Conservation (phyloP, 92 coral and sea anemone species). For the Isaurus tuberculatus region DNA sequence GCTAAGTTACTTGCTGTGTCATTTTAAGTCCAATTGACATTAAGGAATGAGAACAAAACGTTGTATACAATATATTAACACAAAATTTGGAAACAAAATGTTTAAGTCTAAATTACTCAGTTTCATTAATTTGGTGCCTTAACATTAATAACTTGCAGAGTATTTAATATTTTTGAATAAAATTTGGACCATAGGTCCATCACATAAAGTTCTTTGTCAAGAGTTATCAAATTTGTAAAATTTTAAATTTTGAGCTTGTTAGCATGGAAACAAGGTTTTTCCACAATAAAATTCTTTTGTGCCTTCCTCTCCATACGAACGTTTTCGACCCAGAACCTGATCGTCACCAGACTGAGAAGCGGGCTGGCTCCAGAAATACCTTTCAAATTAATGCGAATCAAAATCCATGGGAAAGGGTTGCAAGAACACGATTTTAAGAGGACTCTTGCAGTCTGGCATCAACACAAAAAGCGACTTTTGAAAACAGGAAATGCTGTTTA, state of each 20-base stretch:
- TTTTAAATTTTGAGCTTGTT: slow-evolving; percentile 17
- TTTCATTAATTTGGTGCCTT: neutral
- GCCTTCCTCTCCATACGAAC: too few species aligned
- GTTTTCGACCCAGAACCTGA: too few species aligned
- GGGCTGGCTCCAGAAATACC: too few species aligned
- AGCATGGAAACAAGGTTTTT: slow-evolving; percentile 4
- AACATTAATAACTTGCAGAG: slow-evolving; percentile 10
- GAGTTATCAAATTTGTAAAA: too few species aligned
- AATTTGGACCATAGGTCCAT: slow-evolving; percentile 44
- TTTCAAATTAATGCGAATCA: too few species aligned
- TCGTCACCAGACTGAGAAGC: too few species aligned
- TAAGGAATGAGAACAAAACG: neutral
- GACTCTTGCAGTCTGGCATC: too few species aligned
- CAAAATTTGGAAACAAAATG: slow-evolving; percentile 15
- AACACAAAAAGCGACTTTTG: too few species aligned
- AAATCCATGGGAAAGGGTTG: too few species aligned
- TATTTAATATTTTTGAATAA: slow-evolving; percentile 5
- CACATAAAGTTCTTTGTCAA: slow-evolving; percentile 3
- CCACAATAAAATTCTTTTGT: slow-evolving; percentile 3
- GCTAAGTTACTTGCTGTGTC: neutral
- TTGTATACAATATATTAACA: neutral
- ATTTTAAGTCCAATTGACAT: neutral
- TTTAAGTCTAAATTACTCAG: slow-evolving; percentile 20
- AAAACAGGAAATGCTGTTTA: too few species aligned
- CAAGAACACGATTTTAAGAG: too few species aligned